Evolutionary conservation across 2,797 vertebrate genomes (phyloP), one percentile per base, ranked within the genome.

Genomic region (Meriones psammophilus): DNA sequence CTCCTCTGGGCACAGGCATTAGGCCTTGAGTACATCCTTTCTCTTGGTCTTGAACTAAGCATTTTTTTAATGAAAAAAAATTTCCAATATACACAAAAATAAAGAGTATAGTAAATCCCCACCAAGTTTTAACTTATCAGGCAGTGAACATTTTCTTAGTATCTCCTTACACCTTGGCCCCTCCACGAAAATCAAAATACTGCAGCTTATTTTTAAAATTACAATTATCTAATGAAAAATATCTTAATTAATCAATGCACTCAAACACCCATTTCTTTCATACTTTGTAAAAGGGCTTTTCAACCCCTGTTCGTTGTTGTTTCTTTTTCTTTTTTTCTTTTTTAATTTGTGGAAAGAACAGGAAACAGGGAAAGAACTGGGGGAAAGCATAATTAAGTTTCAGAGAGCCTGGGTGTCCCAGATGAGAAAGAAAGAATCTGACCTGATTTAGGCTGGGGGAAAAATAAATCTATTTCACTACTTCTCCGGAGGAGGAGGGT

Each of bases 401-500:
- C 92, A 60, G 74, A 92, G 42, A 96, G 78, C 56, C 88, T 73
- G 89, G 20, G 56, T 76, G 69, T 94, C 68, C 69, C 89, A 92
- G 24, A 94, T 60, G 69, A 94, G 50, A 96, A 96, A 89, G n/a
- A 95, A 94, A 89, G 64, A 87, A 54, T 96, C 96, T 97, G 83
- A 97, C 97, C 97, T 97, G 95, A 39, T 94, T 95, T 93, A 14
- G 3, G 76, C 62, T 93, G 77, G 46, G 17, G 42, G 5, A 50
- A 78, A 92, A 92, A 69, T 54, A 95, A 93, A 86, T 71, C 33
- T 89, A 94, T 88, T 83, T 85, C 81, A 86, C 64, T 95, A 97
- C 89, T 97, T 97, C 96, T 97, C 96, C 13, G 96, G 95, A 94
- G 97, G 95, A 93, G 95, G 88, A 76, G 96, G 95, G 54, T 97